Conservation (phyloP, 2,113 vertebrate species). For the Anguilla rostrata region DNA sequence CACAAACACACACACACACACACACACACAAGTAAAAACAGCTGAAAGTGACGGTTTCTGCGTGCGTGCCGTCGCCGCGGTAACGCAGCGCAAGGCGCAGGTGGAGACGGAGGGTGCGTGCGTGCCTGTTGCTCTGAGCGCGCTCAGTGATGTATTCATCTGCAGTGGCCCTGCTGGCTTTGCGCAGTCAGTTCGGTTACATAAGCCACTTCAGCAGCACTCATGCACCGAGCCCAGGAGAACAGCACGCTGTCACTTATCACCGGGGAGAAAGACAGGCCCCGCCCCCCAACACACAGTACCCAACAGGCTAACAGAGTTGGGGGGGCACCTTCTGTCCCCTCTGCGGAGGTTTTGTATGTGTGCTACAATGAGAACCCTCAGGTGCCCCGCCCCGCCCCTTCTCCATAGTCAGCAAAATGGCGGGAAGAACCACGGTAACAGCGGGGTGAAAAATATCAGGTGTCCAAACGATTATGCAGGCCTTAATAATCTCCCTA, state of each 20-base stretch:
- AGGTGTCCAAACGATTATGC: not conserved
- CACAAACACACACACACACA: not conserved
- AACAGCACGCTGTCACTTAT: not conserved
- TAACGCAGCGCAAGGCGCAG: not conserved
- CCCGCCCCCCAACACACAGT: not conserved
- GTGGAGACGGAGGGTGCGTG: not conserved
- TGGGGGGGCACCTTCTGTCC: not conserved
- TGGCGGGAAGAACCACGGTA: not conserved
- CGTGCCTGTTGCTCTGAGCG: not conserved
- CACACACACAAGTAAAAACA: not conserved
- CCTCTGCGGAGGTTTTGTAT: slow-evolving; percentile 2
- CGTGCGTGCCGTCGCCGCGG: not conserved
- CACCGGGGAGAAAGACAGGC: not conserved
- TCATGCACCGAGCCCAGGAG: not conserved
- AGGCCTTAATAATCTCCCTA: slow-evolving; percentile 15
- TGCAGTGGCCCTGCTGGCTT: not conserved
- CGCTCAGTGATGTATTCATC: not conserved
- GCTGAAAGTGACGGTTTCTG: not conserved
- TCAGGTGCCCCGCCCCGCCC: not conserved
- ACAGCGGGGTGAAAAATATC: slow-evolving; percentile 11
- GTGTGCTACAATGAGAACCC: not conserved
- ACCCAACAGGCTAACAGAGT: not conserved
- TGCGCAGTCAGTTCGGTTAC: not conserved
- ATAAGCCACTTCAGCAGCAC: not conserved
- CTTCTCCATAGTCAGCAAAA: not conserved